Base-by-base conservation (phyloP, 2,888 invertebrate genomes). In the Marasmarcha lunaedactyla region DNA sequence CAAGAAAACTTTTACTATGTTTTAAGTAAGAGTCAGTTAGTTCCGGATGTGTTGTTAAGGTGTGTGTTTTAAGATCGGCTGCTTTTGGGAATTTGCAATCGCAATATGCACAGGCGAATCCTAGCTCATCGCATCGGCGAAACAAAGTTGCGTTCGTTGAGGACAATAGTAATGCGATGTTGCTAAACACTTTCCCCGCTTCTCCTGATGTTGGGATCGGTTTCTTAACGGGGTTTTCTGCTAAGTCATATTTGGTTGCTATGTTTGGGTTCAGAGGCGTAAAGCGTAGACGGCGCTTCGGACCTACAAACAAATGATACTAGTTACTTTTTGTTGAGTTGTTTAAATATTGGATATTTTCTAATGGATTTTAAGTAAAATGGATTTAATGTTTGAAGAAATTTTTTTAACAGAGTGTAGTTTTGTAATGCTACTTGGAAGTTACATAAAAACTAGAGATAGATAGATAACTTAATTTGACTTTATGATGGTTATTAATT, bases 101-200 rank as follows among this genome's bases (percentile, higher is more conserved):
- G 39, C 77, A 77, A 42, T 70, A 77, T 2, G 64, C 57, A 44
- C 77, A 77, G 0, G 57, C 46, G 42, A 65, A 77, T 0, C 69
- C 71, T 0, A 61, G 57, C 0, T 69, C 66, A 0, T 57, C 59
- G 10, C 61, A 57, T 33, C 61, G 57, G 11, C 63, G 57, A 3
- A 77, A 70, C 0, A 77, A 77, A 0, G 77, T 77, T 0, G 77
- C 77, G 35, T 76, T 78, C 0, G 77, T 59, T 50, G 1, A 54
- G 43, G 2, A 74, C 7, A 30, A 40, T 12, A 26, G 10, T 15
- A 3, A 2, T 20, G 20, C 3, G 3, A 20, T 3, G 20, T 20
- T 20, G 20, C 20, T 20, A 3, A 20, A 7, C 7, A 20, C 20
- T 20, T 20, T 20, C 7, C 20, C 20, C 7, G 3, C 7, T 5